A percentile compares a stretch with the other conserved stretches of the same genome.
These are phyloP conservation scores for Mobula birostris DNA, from an alignment of 2,113 vertebrate species.

Conservation along the genomic window DNA sequence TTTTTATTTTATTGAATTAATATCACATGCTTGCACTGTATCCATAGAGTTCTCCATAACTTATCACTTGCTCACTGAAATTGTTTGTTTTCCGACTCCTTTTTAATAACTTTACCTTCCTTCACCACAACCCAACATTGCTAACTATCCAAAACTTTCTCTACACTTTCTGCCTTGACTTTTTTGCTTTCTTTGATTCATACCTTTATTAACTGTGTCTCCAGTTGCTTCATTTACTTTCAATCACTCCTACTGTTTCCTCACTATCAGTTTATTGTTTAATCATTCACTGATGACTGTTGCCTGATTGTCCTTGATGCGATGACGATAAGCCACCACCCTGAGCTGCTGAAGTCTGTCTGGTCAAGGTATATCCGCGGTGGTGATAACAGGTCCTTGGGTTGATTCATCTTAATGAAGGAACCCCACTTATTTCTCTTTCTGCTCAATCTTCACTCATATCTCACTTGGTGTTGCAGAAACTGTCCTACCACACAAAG, in stretches of 20 bases:
- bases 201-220: neutral
- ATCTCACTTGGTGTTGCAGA: neutral
- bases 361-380: neutral
- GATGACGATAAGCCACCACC: neutral
- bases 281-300: neutral
- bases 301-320: neutral
- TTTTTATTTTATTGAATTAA: neutral
- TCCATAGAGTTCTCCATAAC: neutral
- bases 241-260: neutral
- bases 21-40: neutral
- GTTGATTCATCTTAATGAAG: neutral
- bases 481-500: neutral
- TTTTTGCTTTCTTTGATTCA: neutral
- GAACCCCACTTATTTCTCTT: neutral
- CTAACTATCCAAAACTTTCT: neutral
- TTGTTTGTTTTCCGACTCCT: neutral
- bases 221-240: neutral
- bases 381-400: neutral
- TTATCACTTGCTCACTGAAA: neutral
- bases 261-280: neutral
- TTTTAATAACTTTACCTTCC: neutral
- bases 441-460: no score
- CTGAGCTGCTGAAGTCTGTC: neutral
- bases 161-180: neutral
- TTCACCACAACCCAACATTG: neutral